phyloP scores from a whole-genome alignment of 2,797 vertebrate genomes.

The Sternotherus odoratus region DNA sequence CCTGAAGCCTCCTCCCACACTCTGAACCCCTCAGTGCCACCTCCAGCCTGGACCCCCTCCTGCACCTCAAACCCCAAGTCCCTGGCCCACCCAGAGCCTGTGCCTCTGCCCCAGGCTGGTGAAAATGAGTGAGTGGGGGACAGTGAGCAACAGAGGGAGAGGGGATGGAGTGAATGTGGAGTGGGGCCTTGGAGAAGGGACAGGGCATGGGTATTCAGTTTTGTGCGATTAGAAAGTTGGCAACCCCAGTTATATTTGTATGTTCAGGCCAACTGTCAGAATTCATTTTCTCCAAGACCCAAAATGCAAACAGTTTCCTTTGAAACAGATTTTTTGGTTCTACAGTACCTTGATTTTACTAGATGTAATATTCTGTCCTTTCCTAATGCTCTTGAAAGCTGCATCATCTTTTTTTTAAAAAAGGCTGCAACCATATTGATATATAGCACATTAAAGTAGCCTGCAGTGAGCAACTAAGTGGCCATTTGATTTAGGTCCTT shows the following conservation, averaged over 20 bases:
- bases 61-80: too few relatives aligned
- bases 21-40: too few relatives aligned
- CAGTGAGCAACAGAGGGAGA: too few relatives aligned
- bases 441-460: background rate
- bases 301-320: background rate
- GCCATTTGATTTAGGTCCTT: background rate
- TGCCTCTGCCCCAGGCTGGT: too few relatives aligned
- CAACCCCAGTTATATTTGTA: background rate
- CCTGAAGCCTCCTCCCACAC: too few relatives aligned
- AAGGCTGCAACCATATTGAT: background rate
- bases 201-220: too few relatives aligned
- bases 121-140: too few relatives aligned
- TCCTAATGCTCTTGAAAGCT: background rate
- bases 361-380: background rate
- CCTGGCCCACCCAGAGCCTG: too few relatives aligned
- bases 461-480: accelerated
- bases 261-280: constrained; percentile 14
- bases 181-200: too few relatives aligned
- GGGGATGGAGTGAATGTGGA: too few relatives aligned
- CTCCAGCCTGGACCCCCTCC: too few relatives aligned
- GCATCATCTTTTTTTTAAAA: background rate
- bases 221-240: too few relatives aligned
- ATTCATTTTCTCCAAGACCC: constrained; percentile 23
- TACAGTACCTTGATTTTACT: background rate
- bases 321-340: background rate